Percentiles rank a stretch among this genome's conserved stretches.
Conservation (phyloP, 2,888 invertebrate species). For the Nemotelus pantherinus region DNA sequence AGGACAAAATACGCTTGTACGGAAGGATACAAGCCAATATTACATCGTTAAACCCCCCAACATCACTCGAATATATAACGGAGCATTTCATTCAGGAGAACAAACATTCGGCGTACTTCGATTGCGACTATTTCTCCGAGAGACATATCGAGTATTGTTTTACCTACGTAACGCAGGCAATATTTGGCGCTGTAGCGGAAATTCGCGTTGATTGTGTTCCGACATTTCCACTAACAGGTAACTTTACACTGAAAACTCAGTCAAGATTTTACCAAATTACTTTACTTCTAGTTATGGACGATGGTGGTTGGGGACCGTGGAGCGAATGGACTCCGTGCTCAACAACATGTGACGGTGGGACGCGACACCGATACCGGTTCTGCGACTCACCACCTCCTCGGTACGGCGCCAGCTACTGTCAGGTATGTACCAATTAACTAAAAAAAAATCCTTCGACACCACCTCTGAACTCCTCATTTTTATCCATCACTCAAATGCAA, state of each 20-base stretch:
- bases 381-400: slow-evolving; percentile 89
- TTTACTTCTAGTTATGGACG: slow-evolving; percentile 72
- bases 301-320: slow-evolving; percentile 82
- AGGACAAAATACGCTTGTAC: slow-evolving; percentile 80
- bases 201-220: slow-evolving; percentile 87
- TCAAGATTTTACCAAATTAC: slow-evolving; percentile 14
- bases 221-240: slow-evolving; percentile 82
- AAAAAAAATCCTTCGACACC: no score
- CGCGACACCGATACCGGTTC: slow-evolving; percentile 83
- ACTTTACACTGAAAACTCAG: slow-evolving; percentile 52
- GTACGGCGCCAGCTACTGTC: slow-evolving; percentile 89
- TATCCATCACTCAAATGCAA: no score
- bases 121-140: slow-evolving; percentile 85
- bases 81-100: slow-evolving; percentile 75
- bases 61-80: slow-evolving; percentile 71
- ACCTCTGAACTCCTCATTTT: no score
- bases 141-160: slow-evolving; percentile 88
- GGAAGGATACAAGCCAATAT: slow-evolving; percentile 78
- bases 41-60: slow-evolving; percentile 73
- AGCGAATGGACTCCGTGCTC: slow-evolving; percentile 88
- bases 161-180: slow-evolving; percentile 86
- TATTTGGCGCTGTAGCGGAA: slow-evolving; percentile 85
- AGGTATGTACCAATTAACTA: slow-evolving; percentile 67
- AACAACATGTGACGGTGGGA: slow-evolving; percentile 79
- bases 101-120: slow-evolving; percentile 79